Evolutionary conservation across 2,113 vertebrate species (phyloP).

Genomic region (Pelusios castaneus): DNA sequence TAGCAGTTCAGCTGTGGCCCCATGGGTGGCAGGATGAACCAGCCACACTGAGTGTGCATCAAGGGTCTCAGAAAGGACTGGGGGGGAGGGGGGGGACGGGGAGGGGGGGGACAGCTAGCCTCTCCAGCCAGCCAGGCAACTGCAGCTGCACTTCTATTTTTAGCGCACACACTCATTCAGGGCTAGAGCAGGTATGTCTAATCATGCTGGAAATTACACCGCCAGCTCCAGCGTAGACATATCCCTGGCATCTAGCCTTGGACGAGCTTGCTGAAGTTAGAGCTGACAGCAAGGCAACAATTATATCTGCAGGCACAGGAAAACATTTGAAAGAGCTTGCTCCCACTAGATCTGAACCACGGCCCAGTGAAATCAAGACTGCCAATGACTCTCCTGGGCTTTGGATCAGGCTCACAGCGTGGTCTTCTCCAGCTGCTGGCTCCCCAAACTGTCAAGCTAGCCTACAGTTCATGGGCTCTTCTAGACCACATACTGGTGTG

Average conservation of each 20-base stretch:
- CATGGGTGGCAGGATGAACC: background rate
- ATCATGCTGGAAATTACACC: background rate
- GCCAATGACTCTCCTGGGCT: slow-evolving; percentile 16
- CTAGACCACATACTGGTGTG: too few species aligned
- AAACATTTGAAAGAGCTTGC: slow-evolving; percentile 27
- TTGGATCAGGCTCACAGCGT: slow-evolving; percentile 13
- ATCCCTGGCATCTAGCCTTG: background rate
- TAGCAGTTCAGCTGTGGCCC: background rate
- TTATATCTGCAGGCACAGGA: background rate
- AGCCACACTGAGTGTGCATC: background rate
- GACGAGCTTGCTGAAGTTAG: background rate
- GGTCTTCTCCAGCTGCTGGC: background rate
- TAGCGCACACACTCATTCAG: background rate
- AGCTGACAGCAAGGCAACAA: background rate
- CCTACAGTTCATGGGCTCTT: background rate
- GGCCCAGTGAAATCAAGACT: slow-evolving; percentile 16
- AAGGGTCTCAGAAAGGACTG: background rate
- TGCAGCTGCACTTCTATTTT: background rate
- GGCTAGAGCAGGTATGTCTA: background rate
- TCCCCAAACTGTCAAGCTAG: background rate
- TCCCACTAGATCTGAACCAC: background rate
- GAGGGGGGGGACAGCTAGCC: background rate
- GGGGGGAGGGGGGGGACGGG: too few species aligned
- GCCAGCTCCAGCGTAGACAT: background rate
- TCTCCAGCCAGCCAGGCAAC: background rate